A percentile compares a stretch with the other conserved stretches of the same genome.
Evolutionary conservation across 2,113 vertebrate genomes (phyloP).

Genomic region (Apodemus sylvaticus): DNA sequence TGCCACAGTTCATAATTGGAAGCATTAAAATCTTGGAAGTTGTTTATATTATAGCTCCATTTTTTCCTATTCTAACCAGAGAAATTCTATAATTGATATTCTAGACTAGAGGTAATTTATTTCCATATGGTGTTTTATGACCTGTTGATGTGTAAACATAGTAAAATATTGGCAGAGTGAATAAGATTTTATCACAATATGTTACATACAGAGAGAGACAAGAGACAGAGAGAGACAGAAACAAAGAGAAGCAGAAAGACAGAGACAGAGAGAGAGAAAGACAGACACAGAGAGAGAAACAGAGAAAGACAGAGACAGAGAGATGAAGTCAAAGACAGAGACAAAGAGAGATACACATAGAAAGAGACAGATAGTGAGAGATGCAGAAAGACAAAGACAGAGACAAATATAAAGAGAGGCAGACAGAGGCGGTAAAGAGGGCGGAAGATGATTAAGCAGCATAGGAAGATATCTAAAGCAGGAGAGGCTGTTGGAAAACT

Average conservation of each 20-base stretch:
- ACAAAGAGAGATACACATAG: not conserved
- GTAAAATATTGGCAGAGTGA: not conserved
- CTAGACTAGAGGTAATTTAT: slow-evolving; percentile 16
- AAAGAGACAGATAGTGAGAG: not conserved
- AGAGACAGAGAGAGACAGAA: not conserved
- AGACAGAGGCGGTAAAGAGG: not conserved
- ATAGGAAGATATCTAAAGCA: not conserved
- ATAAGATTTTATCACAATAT: not conserved
- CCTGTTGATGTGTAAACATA: slow-evolving; percentile 11
- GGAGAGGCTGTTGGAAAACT: not conserved
- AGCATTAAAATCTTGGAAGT: not conserved
- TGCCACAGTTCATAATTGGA: not conserved
- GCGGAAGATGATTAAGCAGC: not conserved
- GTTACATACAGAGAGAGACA: not conserved
- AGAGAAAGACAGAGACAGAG: not conserved
- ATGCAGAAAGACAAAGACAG: not conserved
- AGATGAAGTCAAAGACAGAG: not conserved
- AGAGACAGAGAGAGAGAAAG: not conserved
- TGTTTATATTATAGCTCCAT: not conserved
- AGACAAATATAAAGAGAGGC: not conserved
- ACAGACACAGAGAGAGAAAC: not conserved
- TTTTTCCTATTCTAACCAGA: slow-evolving; percentile 4
- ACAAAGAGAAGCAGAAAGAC: not conserved
- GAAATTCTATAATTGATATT: slow-evolving; percentile 28
- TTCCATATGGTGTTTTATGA: not conserved